These are phyloP conservation scores for Mallotus villosus DNA, from an alignment of 2,797 vertebrate genomes.

Conservation along the genomic window DNA sequence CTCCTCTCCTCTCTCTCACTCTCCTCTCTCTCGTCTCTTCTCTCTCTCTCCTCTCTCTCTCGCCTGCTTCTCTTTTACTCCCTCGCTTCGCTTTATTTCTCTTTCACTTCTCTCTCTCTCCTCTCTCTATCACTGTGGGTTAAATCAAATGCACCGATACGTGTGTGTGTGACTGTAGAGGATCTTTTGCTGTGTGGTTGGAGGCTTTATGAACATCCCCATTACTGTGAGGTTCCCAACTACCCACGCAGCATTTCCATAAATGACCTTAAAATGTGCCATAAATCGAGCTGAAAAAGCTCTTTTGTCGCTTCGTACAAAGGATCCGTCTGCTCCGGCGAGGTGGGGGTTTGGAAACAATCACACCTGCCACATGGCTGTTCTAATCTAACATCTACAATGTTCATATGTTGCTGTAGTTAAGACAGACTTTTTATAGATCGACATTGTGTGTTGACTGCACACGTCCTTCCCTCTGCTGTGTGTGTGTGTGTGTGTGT, in stretches of 20 bases:
- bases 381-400: neutral
- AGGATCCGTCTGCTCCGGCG: neutral
- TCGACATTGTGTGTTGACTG: too few relatives aligned
- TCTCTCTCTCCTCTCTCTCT: slow-evolving; percentile 9
- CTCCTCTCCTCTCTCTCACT: neutral
- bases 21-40: neutral
- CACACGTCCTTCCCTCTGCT: too few relatives aligned
- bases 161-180: slow-evolving; percentile 2
- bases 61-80: neutral
- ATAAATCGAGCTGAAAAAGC: too few relatives aligned
- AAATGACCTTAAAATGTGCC: neutral
- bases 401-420: neutral
- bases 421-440: too few relatives aligned
- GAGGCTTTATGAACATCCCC: neutral
- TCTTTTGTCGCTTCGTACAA: neutral
- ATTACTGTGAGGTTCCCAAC: too few relatives aligned
- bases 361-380: neutral
- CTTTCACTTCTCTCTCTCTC: too few relatives aligned
- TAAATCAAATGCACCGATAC: neutral
- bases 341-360: neutral
- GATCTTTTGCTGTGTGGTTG: too few relatives aligned
- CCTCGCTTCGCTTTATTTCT: too few relatives aligned
- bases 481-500: slow-evolving; percentile 7
- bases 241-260: neutral
- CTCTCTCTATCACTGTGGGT: too few relatives aligned